phyloP scores from a whole-genome alignment of 1,140 invertebrate genomes.

The Hylaeus anthracinus region DNA sequence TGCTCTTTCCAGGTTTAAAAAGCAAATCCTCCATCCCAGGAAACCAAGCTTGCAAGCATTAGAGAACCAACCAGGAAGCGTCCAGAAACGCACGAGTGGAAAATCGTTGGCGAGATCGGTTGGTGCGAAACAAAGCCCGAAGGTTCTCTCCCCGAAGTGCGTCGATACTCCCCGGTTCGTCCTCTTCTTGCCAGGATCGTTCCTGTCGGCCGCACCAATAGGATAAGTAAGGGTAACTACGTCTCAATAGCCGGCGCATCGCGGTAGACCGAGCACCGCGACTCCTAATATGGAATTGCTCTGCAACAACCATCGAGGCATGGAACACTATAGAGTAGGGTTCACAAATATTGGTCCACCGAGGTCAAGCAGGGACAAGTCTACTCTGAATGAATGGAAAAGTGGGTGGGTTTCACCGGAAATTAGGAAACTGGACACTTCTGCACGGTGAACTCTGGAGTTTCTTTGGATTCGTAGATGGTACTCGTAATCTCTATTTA shows the following conservation, averaged over 20 bases:
- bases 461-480: too few relatives aligned
- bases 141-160: constrained; percentile 5
- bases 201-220: constrained; percentile 40
- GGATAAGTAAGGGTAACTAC: constrained; percentile 63
- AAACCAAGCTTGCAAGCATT: too few relatives aligned
- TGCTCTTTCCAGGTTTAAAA: not conserved
- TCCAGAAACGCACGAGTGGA: not conserved
- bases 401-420: too few relatives aligned
- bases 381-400: too few relatives aligned
- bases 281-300: constrained; percentile 64
- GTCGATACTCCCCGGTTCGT: not conserved
- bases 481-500: too few relatives aligned
- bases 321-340: constrained; percentile 2
- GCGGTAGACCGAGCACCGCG: constrained; percentile 50
- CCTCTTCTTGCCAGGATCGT: constrained; percentile 16
- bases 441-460: too few relatives aligned
- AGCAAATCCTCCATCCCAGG: too few relatives aligned
- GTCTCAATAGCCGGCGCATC: constrained; percentile 61
- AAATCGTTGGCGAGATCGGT: not conserved
- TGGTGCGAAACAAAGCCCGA: constrained; percentile 8
- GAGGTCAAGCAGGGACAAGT: too few relatives aligned
- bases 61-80: too few relatives aligned
- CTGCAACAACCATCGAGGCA: constrained; percentile 51
- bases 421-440: too few relatives aligned
- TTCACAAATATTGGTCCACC: too few relatives aligned